Conservation (phyloP, 1,140 invertebrate genomes). For the Conus betulinus region DNA sequence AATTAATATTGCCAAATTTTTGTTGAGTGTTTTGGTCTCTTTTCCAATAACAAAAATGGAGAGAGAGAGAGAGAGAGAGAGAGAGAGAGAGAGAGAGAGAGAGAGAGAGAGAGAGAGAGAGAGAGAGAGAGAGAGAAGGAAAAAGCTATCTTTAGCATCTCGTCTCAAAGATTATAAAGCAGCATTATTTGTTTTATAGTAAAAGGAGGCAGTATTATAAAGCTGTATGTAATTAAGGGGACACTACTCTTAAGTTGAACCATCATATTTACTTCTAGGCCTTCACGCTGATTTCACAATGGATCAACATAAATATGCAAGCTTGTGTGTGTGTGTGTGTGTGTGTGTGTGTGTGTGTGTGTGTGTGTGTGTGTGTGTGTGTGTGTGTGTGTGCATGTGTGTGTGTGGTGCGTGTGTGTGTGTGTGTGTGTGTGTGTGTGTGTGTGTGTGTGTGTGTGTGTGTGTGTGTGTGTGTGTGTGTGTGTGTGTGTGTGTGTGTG, state of each 20-base stretch:
- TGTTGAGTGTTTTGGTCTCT: too few relatives aligned
- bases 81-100: too few relatives aligned
- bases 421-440: neutral
- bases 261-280: too few relatives aligned
- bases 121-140: neutral
- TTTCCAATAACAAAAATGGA: too few relatives aligned
- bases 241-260: neutral
- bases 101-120: too few relatives aligned
- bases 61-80: too few relatives aligned
- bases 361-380: conserved; percentile 20
- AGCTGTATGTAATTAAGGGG: neutral
- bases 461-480: conserved; percentile 8
- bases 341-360: conserved; percentile 19
- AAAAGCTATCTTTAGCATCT: neutral
- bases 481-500: neutral
- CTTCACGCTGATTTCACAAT: too few relatives aligned
- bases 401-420: conserved; percentile 4
- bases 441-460: conserved; percentile 8
- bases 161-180: neutral
- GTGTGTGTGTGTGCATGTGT: conserved; percentile 12
- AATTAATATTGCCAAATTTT: too few relatives aligned
- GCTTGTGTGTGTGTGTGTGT: conserved; percentile 5
- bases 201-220: neutral
- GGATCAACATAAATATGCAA: too few relatives aligned
- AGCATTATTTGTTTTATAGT: neutral